These are phyloP conservation scores for Timema cristinae DNA, from an alignment of 2,888 invertebrate species.

Conservation along the genomic window DNA sequence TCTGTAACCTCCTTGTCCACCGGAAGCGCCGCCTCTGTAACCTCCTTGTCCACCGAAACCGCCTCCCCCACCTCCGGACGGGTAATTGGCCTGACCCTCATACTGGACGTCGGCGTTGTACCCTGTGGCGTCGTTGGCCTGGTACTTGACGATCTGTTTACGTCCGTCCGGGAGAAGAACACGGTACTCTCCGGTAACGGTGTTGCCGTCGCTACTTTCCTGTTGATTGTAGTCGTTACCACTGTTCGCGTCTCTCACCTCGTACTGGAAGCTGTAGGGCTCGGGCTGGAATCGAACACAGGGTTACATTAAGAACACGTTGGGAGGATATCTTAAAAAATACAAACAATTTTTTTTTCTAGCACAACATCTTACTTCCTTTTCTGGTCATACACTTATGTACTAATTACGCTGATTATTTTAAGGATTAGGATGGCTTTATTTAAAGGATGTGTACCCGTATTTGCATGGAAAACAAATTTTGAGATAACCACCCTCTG, in stretches of 20 bases:
- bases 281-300: conserved; percentile 44
- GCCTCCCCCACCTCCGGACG: conserved; percentile 13
- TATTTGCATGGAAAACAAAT: too few relatives aligned
- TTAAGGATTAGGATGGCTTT: too few relatives aligned
- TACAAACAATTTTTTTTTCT: too few relatives aligned
- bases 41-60: conserved; percentile 18
- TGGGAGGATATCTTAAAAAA: too few relatives aligned
- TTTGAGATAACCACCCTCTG: too few relatives aligned
- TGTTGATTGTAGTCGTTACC: conserved; percentile 85
- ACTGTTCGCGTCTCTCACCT: conserved; percentile 72
- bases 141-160: conserved; percentile 79
- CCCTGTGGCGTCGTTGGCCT: conserved; percentile 84
- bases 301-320: too few relatives aligned
- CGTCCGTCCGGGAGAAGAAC: conserved; percentile 81
- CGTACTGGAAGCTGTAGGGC: conserved; percentile 85
- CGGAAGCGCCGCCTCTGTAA: neutral
- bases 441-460: too few relatives aligned
- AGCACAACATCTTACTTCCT: too few relatives aligned
- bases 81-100: conserved; percentile 49
- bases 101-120: conserved; percentile 83
- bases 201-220: conserved; percentile 79
- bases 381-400: too few relatives aligned
- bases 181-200: conserved; percentile 77
- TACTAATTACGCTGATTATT: too few relatives aligned
- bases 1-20: neutral